These are phyloP conservation scores for Ciconia nigra DNA, from an alignment of 2,797 vertebrate species.

Conservation along the genomic window DNA sequence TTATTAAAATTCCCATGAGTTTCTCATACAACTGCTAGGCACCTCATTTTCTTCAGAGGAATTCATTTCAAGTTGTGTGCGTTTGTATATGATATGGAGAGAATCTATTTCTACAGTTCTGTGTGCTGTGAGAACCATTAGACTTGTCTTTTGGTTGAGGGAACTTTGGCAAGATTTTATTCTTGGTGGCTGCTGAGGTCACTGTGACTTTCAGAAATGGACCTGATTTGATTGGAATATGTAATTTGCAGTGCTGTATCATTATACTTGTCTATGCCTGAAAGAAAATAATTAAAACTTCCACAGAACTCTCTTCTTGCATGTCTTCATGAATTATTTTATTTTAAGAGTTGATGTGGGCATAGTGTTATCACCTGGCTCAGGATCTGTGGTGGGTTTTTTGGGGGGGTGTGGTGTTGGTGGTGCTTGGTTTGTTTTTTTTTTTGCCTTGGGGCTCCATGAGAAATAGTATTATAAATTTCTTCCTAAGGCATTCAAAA, in stretches of 20 bases:
- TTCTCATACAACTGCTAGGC: neutral
- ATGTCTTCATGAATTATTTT: neutral
- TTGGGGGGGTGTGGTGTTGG: neutral
- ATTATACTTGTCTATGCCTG: neutral
- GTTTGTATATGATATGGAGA: neutral
- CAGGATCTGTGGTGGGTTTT: neutral
- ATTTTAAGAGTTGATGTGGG: neutral
- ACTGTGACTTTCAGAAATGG: slow-evolving; percentile 27
- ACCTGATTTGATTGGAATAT: slow-evolving; percentile 12
- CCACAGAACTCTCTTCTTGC: neutral
- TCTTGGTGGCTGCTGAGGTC: neutral
- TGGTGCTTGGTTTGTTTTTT: neutral
- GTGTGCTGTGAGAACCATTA: neutral
- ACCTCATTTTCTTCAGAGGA: neutral
- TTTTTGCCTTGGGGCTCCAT: neutral
- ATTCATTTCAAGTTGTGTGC: neutral
- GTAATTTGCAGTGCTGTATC: neutral
- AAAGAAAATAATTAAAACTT: neutral
- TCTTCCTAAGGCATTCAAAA: neutral
- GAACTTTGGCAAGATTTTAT: neutral
- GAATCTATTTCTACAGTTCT: neutral
- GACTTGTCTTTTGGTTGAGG: neutral
- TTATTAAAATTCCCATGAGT: slow-evolving; percentile 15
- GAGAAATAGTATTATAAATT: neutral
- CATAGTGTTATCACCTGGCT: neutral